Conservation (phyloP, 2,113 vertebrate species). For the Lophura nycthemera region DNA sequence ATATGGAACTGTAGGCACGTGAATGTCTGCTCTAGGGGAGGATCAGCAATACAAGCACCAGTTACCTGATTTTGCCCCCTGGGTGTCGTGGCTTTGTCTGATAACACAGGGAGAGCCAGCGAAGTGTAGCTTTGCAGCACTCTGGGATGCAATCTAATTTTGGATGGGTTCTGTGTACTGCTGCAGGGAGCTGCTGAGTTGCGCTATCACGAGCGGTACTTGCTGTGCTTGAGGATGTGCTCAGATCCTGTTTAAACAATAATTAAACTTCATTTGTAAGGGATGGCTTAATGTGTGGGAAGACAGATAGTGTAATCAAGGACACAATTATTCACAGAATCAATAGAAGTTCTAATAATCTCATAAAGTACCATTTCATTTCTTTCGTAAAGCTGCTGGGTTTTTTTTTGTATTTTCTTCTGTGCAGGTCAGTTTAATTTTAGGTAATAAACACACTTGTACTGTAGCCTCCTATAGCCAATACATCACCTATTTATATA, state of each 20-base stretch:
- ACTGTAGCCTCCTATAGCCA: background rate
- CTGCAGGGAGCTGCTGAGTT: background rate
- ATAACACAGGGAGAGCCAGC: background rate
- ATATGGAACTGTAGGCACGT: fast-evolving
- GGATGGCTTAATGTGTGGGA: background rate
- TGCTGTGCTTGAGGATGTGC: slow-evolving; percentile 27
- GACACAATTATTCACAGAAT: slow-evolving; percentile 36
- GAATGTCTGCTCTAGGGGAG: background rate
- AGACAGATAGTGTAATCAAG: slow-evolving; percentile 39
- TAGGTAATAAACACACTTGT: slow-evolving; percentile 17
- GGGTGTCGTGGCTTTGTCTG: background rate
- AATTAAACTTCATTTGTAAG: slow-evolving; percentile 46
- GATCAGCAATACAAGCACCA: background rate
- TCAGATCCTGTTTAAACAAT: slow-evolving; percentile 23
- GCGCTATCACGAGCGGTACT: background rate
- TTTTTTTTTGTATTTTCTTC: slow-evolving; percentile 2
- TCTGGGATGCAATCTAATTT: background rate
- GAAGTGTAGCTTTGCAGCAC: background rate
- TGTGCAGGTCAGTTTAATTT: slow-evolving; percentile 30
- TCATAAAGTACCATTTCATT: slow-evolving; percentile 5
- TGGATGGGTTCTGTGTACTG: background rate
- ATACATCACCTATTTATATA: slow-evolving; percentile 40
- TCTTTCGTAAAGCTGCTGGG: background rate
- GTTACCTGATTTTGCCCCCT: background rate
- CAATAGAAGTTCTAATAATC: slow-evolving; percentile 33